A percentile compares a stretch with the other conserved stretches of the same genome.
phyloP scores from a whole-genome alignment of 1,140 invertebrate species.

The Drosophila subobscura region DNA sequence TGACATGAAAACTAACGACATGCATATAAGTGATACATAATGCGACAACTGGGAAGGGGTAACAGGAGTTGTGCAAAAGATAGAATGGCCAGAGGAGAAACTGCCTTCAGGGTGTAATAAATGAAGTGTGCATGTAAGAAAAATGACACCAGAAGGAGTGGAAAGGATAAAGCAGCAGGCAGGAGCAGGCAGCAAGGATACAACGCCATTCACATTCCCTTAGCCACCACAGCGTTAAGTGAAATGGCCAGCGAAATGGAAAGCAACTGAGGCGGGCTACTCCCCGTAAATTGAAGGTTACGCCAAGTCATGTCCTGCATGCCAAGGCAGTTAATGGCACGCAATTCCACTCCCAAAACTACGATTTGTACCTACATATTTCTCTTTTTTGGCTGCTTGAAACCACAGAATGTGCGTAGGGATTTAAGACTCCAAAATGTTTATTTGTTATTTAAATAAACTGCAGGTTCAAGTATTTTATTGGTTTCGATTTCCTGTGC shows the following conservation, averaged over 20 bases:
- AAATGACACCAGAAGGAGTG: conserved; percentile 59
- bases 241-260: conserved; percentile 55
- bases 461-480: no score
- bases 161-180: conserved; percentile 8
- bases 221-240: conserved; percentile 52
- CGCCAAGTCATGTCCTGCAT: conserved; percentile 16
- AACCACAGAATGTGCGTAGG: background rate
- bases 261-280: background rate
- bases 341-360: background rate
- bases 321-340: background rate
- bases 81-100: background rate
- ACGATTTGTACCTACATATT: no score
- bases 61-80: background rate
- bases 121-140: conserved; percentile 76
- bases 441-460: no score
- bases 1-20: conserved; percentile 79
- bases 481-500: no score
- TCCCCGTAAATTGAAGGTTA: conserved; percentile 9
- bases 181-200: conserved; percentile 30
- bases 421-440: background rate
- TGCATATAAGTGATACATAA: conserved; percentile 77
- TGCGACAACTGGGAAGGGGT: conserved; percentile 20
- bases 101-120: conserved; percentile 64
- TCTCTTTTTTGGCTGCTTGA: background rate
- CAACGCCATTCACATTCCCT: conserved; percentile 44